Evolutionary conservation across 2,797 vertebrate genomes (phyloP).

Genomic region (Bovichtus diacanthus): DNA sequence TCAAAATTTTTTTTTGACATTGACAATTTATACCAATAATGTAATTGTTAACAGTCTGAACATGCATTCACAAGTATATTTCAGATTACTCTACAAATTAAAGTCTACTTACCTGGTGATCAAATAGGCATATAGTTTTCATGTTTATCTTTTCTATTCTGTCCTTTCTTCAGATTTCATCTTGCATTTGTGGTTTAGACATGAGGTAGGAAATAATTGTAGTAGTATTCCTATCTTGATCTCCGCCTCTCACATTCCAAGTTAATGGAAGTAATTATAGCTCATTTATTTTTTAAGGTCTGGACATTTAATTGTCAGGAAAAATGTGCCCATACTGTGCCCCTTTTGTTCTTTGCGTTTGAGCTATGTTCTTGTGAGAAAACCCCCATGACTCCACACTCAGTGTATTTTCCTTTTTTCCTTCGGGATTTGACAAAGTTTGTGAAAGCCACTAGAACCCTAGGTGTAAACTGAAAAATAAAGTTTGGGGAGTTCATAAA

Average conservation of each 20-base stretch:
- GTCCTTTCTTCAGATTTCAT: background rate
- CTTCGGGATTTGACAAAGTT: background rate
- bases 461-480: background rate
- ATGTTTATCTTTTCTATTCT: background rate
- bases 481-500: background rate
- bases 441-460: background rate
- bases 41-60: too few relatives aligned
- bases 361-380: constrained; percentile 6
- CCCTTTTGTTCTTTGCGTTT: constrained; percentile 6
- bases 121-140: too few relatives aligned
- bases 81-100: background rate
- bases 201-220: background rate
- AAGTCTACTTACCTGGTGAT: background rate
- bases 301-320: constrained; percentile 26
- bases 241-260: constrained; percentile 10
- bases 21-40: too few relatives aligned
- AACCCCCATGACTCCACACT: background rate
- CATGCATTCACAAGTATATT: background rate
- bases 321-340: constrained; percentile 27
- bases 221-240: background rate
- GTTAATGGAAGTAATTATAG: constrained; percentile 23
- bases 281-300: constrained; percentile 15
- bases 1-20: too few relatives aligned
- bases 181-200: background rate
- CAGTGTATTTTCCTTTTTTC: background rate